Evolutionary conservation across 2,888 invertebrate genomes (phyloP), one percentile per base, ranked within the genome.

Genomic region (Drosophila nr. perissopoda): DNA sequence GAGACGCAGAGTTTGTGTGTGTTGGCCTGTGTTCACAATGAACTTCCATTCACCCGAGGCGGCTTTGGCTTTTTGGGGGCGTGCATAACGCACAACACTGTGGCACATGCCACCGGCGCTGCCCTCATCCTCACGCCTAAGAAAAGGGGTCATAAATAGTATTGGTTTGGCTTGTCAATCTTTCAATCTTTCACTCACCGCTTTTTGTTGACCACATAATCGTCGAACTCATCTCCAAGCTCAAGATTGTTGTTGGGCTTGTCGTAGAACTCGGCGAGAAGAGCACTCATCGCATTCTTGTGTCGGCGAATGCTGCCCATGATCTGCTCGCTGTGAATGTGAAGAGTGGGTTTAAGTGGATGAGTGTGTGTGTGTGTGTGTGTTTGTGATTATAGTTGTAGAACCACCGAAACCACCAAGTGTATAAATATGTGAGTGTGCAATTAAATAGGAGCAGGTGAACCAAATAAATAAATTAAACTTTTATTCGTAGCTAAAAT

Each of bases 21-120:
- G 97, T 75, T 97, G 96, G 0, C 96, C 97, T 0, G 97, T 96
- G 86, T 97, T 97, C 53, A 97, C 97, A 78, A 97, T 96, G 90
- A 96, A 97, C 90, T 97, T 97, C 97, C 97, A 97, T 80, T 96
- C 95, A 0, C 97, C 97, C 2, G 96, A 95, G 0, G 96, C 96
- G 0, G 97, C 96, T 59, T 96, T 94, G 0, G 97, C 97, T 70
- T 97, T 94, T 91, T 97, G 97, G 0, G 97, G 97, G 16, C 96
- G 94, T 0, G 96, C 97, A 88, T 97, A 97, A 82, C 96, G 95
- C 45, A 97, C 95, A 4, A 96, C 95, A 60, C 96, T 96, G 0
- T 96, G 95, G 84, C 97, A 97, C 94, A 97, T 96, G 91, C 96
- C 96, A 0, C 96, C 96, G 7, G 94, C 92, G 18, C 94, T 94